Conservation (phyloP, 2,888 invertebrate species). For the Lycophotia porphyrea region DNA sequence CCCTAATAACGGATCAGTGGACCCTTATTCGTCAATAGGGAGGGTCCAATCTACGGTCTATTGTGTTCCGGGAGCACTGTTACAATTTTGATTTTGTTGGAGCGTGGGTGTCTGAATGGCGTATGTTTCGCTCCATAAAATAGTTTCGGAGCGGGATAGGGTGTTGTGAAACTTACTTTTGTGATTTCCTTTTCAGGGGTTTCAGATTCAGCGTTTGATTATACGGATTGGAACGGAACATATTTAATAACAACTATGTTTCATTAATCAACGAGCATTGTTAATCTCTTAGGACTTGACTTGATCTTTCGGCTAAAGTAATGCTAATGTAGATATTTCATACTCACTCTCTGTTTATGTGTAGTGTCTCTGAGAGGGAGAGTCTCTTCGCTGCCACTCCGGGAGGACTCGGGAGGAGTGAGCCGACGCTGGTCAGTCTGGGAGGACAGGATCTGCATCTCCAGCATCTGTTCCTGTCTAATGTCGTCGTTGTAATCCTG, state of each 20-base stretch:
- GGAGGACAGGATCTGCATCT: slow-evolving; percentile 95
- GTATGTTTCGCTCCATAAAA: slow-evolving; percentile 27
- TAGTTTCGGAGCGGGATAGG: slow-evolving; percentile 31
- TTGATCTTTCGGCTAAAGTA: neutral
- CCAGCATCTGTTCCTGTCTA: slow-evolving; percentile 97
- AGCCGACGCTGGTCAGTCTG: slow-evolving; percentile 86
- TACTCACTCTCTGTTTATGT: slow-evolving; percentile 83
- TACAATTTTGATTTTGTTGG: slow-evolving; percentile 48
- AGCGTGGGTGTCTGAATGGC: slow-evolving; percentile 8
- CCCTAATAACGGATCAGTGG: slow-evolving; percentile 56
- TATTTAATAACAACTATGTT: neutral
- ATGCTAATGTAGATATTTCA: neutral
- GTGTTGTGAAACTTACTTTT: slow-evolving; percentile 31
- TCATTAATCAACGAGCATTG: slow-evolving; percentile 17
- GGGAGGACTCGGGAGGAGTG: slow-evolving; percentile 85
- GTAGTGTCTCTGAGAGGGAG: slow-evolving; percentile 81
- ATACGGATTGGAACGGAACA: neutral
- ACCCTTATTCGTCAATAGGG: slow-evolving; percentile 59
- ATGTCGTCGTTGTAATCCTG: slow-evolving; percentile 98
- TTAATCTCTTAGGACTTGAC: slow-evolving; percentile 6
- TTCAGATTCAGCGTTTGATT: neutral
- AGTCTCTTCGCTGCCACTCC: slow-evolving; percentile 87
- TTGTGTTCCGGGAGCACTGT: slow-evolving; percentile 49
- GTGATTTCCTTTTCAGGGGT: neutral
- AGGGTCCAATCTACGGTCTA: slow-evolving; percentile 61